Evolutionary conservation across 1,140 invertebrate species (phyloP).

Genomic region (Coenobita brevimanus): DNA sequence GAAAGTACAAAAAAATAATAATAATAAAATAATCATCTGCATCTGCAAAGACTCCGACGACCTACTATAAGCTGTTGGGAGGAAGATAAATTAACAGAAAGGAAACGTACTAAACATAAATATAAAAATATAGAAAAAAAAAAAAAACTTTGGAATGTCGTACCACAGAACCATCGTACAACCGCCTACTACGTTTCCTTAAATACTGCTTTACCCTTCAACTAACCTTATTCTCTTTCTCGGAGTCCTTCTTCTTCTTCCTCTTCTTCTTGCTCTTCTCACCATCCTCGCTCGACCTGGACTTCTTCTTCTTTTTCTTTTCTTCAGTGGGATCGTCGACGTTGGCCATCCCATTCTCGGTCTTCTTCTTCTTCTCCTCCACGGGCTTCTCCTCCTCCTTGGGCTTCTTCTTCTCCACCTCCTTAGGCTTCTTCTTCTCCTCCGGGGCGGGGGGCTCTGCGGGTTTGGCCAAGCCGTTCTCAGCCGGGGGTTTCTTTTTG

Average conservation of each 20-base stretch:
- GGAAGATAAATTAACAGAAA: too few relatives aligned
- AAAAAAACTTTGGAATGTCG: too few relatives aligned
- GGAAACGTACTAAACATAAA: too few relatives aligned
- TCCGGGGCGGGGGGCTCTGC: too few relatives aligned
- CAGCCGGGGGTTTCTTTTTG: not conserved
- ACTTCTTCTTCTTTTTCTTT: slow-evolving; percentile 29
- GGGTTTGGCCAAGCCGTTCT: slow-evolving; percentile 1
- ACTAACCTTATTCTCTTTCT: slow-evolving; percentile 46
- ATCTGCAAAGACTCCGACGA: too few relatives aligned
- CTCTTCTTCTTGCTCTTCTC: slow-evolving; percentile 17
- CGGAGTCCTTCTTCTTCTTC: slow-evolving; percentile 43
- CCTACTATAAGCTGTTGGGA: too few relatives aligned
- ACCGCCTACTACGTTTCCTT: not conserved
- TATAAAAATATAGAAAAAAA: too few relatives aligned
- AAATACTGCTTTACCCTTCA: not conserved
- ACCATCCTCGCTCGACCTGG: not conserved
- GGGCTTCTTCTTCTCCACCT: not conserved
- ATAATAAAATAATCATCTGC: too few relatives aligned
- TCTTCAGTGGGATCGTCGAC: not conserved
- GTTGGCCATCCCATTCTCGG: not conserved
- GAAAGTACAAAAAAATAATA: too few relatives aligned
- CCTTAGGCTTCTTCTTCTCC: slow-evolving; percentile 1
- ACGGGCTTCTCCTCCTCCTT: not conserved
- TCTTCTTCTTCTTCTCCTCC: not conserved
- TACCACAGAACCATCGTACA: slow-evolving; percentile 29